Conservation (phyloP, 2,888 invertebrate species). For the Pogonocherus hispidulus region DNA sequence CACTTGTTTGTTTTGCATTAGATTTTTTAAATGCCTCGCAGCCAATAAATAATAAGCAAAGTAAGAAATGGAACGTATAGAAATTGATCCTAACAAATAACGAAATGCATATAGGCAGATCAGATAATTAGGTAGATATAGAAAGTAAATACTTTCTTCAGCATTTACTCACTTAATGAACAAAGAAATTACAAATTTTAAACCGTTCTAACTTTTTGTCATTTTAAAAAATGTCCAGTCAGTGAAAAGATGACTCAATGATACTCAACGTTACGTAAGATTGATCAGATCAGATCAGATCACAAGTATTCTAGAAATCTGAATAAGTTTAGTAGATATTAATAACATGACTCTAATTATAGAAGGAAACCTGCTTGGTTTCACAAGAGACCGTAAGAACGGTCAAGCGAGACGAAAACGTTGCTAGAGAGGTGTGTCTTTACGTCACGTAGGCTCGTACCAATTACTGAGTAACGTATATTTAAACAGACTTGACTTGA, state of each 20-base stretch:
- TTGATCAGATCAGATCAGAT: not conserved
- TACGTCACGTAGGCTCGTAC: constrained; percentile 35
- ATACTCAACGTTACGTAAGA: constrained; percentile 2
- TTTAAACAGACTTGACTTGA: constrained; percentile 3
- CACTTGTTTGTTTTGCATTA: not conserved
- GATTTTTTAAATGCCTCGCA: not conserved
- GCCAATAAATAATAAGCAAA: not conserved
- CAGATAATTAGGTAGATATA: not conserved
- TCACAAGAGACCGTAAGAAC: constrained; percentile 19
- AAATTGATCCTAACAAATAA: too few species aligned
- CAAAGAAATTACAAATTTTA: not conserved
- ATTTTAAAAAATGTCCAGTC: not conserved
- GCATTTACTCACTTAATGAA: not conserved
- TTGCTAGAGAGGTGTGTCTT: constrained; percentile 38
- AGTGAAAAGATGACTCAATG: constrained; percentile 6
- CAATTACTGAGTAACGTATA: constrained; percentile 2
- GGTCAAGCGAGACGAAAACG: not conserved
- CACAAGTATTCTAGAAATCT: constrained; percentile 14
- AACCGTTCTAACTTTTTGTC: not conserved
- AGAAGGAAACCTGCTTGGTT: constrained; percentile 16
- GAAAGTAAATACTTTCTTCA: not conserved
- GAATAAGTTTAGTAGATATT: too few species aligned
- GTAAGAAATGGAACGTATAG: too few species aligned
- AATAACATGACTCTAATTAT: too few species aligned
- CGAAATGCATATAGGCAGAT: too few species aligned